phyloP scores from a whole-genome alignment of 2,888 invertebrate species.

The Brachyptera putata region DNA sequence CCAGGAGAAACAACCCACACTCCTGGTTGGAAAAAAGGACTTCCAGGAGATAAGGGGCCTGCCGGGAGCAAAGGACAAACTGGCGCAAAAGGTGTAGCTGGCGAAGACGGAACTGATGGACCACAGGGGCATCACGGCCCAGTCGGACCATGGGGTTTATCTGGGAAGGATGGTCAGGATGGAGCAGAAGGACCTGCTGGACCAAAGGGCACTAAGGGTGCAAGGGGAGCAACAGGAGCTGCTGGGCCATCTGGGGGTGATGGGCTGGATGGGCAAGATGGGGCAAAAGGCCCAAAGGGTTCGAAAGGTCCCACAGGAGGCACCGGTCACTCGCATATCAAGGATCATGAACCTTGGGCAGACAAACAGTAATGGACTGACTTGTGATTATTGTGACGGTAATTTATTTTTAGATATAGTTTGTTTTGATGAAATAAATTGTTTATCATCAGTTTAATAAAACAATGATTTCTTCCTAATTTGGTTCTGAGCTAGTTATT shows the following conservation, averaged over 20 bases:
- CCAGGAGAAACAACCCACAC: background rate
- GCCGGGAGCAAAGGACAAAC: conserved; percentile 54
- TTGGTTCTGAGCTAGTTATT: no score
- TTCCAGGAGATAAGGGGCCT: conserved; percentile 4
- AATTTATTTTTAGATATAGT: no score
- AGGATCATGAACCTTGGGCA: background rate
- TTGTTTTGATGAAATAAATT: no score
- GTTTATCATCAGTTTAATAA: no score
- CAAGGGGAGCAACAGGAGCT: background rate
- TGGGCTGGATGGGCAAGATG: conserved; percentile 6
- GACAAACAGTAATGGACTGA: background rate
- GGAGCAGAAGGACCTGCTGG: conserved; percentile 3
- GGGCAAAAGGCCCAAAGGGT: conserved; percentile 7
- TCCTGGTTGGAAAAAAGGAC: background rate
- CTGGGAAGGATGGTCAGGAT: conserved; percentile 37
- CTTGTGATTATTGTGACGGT: no score
- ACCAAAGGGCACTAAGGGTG: conserved; percentile 3
- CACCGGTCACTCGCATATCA: background rate
- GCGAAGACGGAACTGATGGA: conserved; percentile 2
- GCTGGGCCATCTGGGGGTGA: background rate
- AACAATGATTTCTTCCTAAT: no score
- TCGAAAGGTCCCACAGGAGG: conserved; percentile 2
- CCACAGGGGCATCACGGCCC: background rate
- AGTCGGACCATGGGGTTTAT: background rate
- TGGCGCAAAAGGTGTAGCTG: background rate